A percentile compares a stretch with the other conserved stretches of the same genome.
phyloP scores from a whole-genome alignment of 2,797 vertebrate genomes.

The Microctenopoma stevenorrisi region DNA sequence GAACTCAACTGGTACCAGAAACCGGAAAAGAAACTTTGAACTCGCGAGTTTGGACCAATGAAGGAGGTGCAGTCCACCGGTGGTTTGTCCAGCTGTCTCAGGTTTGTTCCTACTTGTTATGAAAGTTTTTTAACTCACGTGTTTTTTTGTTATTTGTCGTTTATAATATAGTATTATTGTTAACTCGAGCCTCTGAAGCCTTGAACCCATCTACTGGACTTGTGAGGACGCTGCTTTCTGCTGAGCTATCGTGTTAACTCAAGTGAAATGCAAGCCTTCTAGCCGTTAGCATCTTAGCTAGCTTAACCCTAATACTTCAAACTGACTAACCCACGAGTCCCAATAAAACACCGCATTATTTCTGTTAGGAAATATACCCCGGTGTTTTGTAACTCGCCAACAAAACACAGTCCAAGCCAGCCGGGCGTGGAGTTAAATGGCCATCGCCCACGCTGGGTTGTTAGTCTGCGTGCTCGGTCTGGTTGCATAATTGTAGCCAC shows the following conservation, averaged over 20 bases:
- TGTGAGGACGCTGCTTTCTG: not conserved
- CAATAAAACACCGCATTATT: no score
- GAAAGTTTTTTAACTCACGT: slow-evolving; percentile 18
- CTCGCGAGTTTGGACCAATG: slow-evolving; percentile 62
- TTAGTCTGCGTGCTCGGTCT: slow-evolving; percentile 38
- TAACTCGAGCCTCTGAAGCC: no score
- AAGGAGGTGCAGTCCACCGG: slow-evolving; percentile 45
- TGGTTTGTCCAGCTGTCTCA: slow-evolving; percentile 22
- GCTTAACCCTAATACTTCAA: not conserved
- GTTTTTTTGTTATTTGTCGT: fast-evolving
- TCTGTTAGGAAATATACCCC: no score
- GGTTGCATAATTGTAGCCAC: slow-evolving; percentile 72
- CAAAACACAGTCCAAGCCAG: not conserved
- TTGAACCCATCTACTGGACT: not conserved
- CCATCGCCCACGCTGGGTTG: slow-evolving; percentile 13
- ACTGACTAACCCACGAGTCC: not conserved
- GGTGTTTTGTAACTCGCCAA: not conserved
- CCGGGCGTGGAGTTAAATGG: slow-evolving; percentile 5
- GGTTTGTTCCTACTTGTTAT: slow-evolving; percentile 50
- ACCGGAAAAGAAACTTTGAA: slow-evolving; percentile 72
- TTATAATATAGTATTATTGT: fast-evolving
- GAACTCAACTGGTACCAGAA: not conserved
- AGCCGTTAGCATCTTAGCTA: slow-evolving; percentile 64
- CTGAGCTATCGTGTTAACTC: slow-evolving; percentile 3
- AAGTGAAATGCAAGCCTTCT: slow-evolving; percentile 30